Evolutionary conservation across 2,888 invertebrate genomes (phyloP), one percentile per base, ranked within the genome.

Genomic region (Chouioia cunea): DNA sequence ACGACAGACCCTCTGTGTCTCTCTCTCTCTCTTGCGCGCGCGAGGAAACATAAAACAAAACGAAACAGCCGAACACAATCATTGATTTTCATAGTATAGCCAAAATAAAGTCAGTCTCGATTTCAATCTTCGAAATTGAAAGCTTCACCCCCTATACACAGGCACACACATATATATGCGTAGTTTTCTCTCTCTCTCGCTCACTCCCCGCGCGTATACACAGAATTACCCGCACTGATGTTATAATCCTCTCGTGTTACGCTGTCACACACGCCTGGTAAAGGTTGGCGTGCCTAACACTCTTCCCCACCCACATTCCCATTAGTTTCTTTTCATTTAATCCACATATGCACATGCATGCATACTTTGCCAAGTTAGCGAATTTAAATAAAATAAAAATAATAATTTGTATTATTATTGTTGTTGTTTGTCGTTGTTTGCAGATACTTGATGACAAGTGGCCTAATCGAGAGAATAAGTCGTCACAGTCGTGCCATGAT

Each of bases 391-490:
- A 1, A 1, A 10, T 3, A 36, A 36, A 36, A 36, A 36, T 6
- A 36, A 36, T 18, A 14, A 54, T 50, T 22, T 53, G 71, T 63
- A 71, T 71, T 67, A 71, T 67, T 67, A 71, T 67, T 67, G 62
- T 46, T 52, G 3, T 43, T 52, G 15, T 58, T 63, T 57, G 23
- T 46, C 16, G 36, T 43, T 23, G 16, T 2, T 36, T 89, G 15
- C 89, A 95, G 95, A 83, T 95, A 93, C 83, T 88, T 92, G 18
- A 92, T 94, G 70, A 91, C 93, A 78, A 90, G 92, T 58, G 94
- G 94, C 36, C 88, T 94, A n/a, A 90, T 95, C 69, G 95, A 94
- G 82, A 91, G 92, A 76, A 87, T 95, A 62, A 90, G 91, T 20
- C 89, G 82, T 2, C 82, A 85, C 76, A 81, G 81, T 73, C 82